Evolutionary conservation across 1,140 invertebrate species (phyloP), one percentile per base, ranked within the genome.

Genomic region (Euschistus heros): DNA sequence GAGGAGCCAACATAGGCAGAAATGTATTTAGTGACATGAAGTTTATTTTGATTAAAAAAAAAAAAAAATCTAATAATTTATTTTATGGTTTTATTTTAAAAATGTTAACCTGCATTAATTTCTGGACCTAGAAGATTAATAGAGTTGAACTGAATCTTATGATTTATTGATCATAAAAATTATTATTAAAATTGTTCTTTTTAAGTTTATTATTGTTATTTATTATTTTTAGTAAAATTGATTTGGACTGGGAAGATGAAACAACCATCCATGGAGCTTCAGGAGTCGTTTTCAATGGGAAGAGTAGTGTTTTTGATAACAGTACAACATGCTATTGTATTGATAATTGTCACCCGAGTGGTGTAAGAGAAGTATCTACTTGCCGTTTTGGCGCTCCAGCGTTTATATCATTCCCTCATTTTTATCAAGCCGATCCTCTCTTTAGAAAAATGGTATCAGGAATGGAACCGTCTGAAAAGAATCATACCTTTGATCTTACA

Each of bases 331-430:
- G 88, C 69, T 89, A 79, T 73, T 89, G 87, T 71, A 79, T 80
- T 59, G 24, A n/a, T 20, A 46, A 83, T 66, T 89, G 87, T 71
- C 46, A 55, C 0, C 70, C 68, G 0, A 52, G 37, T 0, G 70
- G 70, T 2, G 73, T 82, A 3, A 75, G 75, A 7, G 81, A 82
- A 65, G 69, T 79, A 0, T 75, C 75, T 0, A 65, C 74, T 1
- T 80, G 78, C 66, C 75, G 79, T n/a, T 79, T 75, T 65, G 84
- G 83, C 22, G 80, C 84, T 13, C 87, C 87, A 0, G 80, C 80
- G 0, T 85, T 82, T 54, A 74, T 84, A n/a, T 88, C 86, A 52
- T 79, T 84, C 66, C 88, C 88, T 22, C 86, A 90, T 75, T 89
- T 89, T 70, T 78, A 82, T 66, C 79, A 80, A 63, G 85, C 78